Evolutionary conservation across 2,797 vertebrate genomes (phyloP), one percentile per base, ranked within the genome.

Genomic region (Phaenicophaeus curvirostris): DNA sequence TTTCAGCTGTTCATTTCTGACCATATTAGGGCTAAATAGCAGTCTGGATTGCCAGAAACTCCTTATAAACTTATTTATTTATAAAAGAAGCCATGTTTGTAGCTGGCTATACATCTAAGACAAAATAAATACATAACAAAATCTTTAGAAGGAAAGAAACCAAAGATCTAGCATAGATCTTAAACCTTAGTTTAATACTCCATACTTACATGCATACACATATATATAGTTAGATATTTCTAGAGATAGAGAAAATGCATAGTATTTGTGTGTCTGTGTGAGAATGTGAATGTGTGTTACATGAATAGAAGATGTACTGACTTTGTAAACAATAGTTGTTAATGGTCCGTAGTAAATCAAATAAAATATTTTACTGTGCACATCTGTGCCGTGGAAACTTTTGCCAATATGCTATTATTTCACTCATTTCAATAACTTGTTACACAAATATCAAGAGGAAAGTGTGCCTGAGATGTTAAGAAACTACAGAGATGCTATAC

Each of bases 361-460:
- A 44, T 44, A 44, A 90, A 74, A 77, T 77, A 92, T 95, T 97
- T 95, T 87, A 89, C 59, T 69, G 28, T 73, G 53, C 68, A 83
- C 68, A 80, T 91, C 65, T 94, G 65, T 85, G 53, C 89, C 54
- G 39, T 24, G 44, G 58, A 69, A 59, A 58, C 57, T 90, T 86
- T 93, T 96, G 89, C 85, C 92, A 90, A 67, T 78, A 41, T 42
- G 28, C 24, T 67, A 61, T 68, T 74, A 81, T 87, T 94, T 89
- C 59, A 85, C 72, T 96, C 15, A 87, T 96, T 96, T 97, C 79
- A 76, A 75, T 94, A 94, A 83, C 96, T 92, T 93, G 53, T 82
- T 69, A 30, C 50, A 94, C 37, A 90, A 81, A 71, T 89, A 92
- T 81, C 44, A 75, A 83, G 82, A 87, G 77, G 16, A 74, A 92